Base-by-base conservation (phyloP, 2,113 vertebrate species). In the Marmota monax region DNA sequence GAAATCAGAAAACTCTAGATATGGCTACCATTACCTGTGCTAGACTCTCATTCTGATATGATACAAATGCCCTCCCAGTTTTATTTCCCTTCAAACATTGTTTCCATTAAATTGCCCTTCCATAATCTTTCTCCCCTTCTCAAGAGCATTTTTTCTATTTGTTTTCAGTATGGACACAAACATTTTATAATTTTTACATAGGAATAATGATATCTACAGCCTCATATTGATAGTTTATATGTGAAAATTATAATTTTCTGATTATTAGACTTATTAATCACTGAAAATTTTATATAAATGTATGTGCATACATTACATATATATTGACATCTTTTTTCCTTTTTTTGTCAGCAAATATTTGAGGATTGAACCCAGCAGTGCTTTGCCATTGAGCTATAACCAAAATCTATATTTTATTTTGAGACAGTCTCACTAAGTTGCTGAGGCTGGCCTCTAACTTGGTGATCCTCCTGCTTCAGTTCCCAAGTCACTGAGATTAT, bases 241-340 rank as follows among this genome's bases (percentile, higher is more conserved):
- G 79, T 88, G 1, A 87, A 63, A 39, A 86, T 87, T 84, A 80
- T n/a, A 34, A n/a, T 88, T 96, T 78, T 86, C 72, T 39, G 5
- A 42, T 65, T 32, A 94, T 90, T 77, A 65, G 25, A 84, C 77
- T 78, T 78, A 25, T 93, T 94, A 73, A 76, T 89, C 67, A 89
- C 17, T 74, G 4, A 86, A 83, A 67, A 58, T 27, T 53, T 27
- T 37, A 51, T 51, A 32, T 73, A 37, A 92, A 4, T 88, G 48
- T 69, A 27, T 23, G 9, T 58, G 18, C 11, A 20, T 72, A 61
- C 6, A 58, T 58, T 58, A 58, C 29, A 58, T 51, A 16, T 53
- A 37, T 73, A 23, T 45, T 45, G 45, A 45, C 45, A 9, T 45
- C 45, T 58, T 58, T 58, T 58, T 22, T 58, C 56, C 20, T 58